Conservation (phyloP, 1,140 invertebrate species). For the Ruditapes philippinarum region DNA sequence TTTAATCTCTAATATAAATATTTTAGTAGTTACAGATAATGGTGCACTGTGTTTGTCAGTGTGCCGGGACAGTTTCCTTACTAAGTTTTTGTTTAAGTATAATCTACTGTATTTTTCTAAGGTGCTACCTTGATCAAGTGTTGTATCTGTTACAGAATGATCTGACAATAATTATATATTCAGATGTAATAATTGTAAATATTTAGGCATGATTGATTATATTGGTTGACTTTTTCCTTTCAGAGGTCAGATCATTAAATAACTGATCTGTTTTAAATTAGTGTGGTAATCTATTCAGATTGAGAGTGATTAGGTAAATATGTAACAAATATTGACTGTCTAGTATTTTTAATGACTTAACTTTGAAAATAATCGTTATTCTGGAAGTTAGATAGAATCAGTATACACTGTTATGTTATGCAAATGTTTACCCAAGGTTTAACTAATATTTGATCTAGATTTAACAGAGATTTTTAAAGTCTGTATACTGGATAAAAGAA, state of each 20-base stretch:
- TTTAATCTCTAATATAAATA: background rate
- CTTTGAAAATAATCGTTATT: background rate
- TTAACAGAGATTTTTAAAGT: too few species aligned
- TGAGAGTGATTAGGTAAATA: background rate
- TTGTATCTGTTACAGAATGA: background rate
- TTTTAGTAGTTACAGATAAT: background rate
- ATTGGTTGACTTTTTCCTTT: background rate
- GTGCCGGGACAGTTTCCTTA: too few species aligned
- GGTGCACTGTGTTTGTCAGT: background rate
- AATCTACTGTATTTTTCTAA: too few species aligned
- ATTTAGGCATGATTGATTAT: background rate
- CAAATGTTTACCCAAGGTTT: background rate
- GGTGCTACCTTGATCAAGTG: background rate
- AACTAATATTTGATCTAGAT: conserved; percentile 2
- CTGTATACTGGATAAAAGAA: too few species aligned
- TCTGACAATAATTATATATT: too few species aligned
- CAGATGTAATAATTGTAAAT: background rate
- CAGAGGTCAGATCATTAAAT: background rate
- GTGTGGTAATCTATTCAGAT: background rate
- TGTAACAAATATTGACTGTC: conserved; percentile 15
- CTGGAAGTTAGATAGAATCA: background rate
- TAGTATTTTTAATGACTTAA: background rate
- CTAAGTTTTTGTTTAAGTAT: too few species aligned
- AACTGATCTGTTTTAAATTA: background rate
- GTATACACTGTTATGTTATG: background rate